Percentiles rank a stretch among this genome's conserved stretches.
These are phyloP conservation scores for Tetragnatha versicolor DNA, from an alignment of 1,140 invertebrate species.

Conservation along the genomic window DNA sequence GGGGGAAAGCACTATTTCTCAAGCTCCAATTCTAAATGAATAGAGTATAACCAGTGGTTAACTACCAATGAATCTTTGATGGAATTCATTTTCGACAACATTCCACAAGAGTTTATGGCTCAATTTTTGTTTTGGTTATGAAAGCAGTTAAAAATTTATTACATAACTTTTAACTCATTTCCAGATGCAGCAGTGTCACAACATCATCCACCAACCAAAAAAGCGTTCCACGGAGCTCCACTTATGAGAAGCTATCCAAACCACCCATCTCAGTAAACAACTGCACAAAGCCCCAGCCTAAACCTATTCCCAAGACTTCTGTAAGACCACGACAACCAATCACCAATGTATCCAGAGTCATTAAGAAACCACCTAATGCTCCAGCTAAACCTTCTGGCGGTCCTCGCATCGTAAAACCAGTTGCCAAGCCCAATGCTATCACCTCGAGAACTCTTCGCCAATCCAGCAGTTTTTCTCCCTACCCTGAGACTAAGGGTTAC, in stretches of 20 bases:
- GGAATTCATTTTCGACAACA: too few relatives aligned
- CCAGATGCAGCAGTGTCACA: constrained; percentile 28
- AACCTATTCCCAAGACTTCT: not conserved
- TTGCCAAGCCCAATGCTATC: constrained; percentile 32
- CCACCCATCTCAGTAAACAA: not conserved
- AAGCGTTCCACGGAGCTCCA: constrained; percentile 35
- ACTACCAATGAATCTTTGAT: too few relatives aligned
- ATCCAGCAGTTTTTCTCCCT: constrained; percentile 16
- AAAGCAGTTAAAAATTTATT: too few relatives aligned
- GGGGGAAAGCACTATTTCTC: too few relatives aligned
- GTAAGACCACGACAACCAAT: not conserved
- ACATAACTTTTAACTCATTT: not conserved
- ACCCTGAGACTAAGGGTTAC: not conserved
- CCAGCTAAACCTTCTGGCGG: constrained; percentile 20
- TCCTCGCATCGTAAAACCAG: constrained; percentile 40
- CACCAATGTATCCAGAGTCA: not conserved
- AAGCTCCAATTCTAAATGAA: too few relatives aligned
- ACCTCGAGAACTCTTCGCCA: constrained; percentile 40
- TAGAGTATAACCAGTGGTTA: too few relatives aligned
- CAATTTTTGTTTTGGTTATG: too few relatives aligned
- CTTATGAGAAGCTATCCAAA: constrained; percentile 46
- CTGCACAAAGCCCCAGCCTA: not conserved
- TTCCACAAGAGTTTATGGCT: too few relatives aligned
- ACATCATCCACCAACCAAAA: not conserved
- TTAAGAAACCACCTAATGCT: not conserved